Conservation (phyloP, 1,140 invertebrate genomes). For the Micrasema longulum region DNA sequence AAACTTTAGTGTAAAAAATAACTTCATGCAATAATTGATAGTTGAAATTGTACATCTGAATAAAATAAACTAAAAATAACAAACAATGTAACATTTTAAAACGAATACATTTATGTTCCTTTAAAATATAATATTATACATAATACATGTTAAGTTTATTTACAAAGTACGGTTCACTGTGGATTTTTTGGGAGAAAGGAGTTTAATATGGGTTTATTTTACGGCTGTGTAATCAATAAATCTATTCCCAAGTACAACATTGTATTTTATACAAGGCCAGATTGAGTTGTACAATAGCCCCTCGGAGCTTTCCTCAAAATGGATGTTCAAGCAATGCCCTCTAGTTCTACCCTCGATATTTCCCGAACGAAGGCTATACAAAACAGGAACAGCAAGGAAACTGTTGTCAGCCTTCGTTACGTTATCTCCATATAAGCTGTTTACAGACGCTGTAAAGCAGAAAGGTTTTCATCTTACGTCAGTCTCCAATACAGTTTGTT, state of each 20-base stretch:
- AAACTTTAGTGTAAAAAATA: too few species aligned
- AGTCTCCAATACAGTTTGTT: neutral
- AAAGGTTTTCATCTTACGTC: conserved; percentile 12
- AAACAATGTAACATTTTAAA: too few species aligned
- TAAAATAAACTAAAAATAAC: too few species aligned
- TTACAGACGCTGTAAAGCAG: conserved; percentile 21
- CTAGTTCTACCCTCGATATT: neutral
- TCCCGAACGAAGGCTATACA: neutral
- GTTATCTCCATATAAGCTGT: conserved; percentile 8
- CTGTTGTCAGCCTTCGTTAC: conserved; percentile 33
- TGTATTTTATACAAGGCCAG: neutral
- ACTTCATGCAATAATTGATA: too few species aligned
- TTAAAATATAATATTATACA: too few species aligned
- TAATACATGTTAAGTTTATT: too few species aligned
- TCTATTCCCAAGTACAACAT: conserved; percentile 11
- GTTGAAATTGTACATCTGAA: too few species aligned
- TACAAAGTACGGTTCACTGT: too few species aligned
- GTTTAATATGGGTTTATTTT: too few species aligned
- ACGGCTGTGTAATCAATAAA: neutral
- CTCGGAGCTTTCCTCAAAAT: conserved; percentile 12
- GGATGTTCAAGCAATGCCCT: neutral
- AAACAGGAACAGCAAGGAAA: neutral
- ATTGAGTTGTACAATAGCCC: conserved; percentile 11
- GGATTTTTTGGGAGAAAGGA: too few species aligned
- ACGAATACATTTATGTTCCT: too few species aligned